Conservation (phyloP, 2,797 vertebrate species). For the Nannoperca australis region DNA sequence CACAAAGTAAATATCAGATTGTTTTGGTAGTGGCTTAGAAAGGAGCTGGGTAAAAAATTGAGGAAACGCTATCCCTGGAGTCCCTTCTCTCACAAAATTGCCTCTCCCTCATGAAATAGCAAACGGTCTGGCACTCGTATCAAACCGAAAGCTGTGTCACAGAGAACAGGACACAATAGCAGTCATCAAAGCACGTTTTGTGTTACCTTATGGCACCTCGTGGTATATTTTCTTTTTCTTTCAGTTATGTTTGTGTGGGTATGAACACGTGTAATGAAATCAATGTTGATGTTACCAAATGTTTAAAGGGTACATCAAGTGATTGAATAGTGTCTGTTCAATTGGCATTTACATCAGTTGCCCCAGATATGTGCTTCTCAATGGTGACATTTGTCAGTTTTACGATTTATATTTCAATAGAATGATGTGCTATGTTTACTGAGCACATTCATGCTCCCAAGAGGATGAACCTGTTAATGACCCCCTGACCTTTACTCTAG, state of each 20-base stretch:
- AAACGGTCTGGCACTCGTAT: too few relatives aligned
- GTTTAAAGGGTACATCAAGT: neutral
- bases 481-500: too few relatives aligned
- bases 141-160: too few relatives aligned
- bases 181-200: conserved; percentile 16
- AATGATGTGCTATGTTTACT: too few relatives aligned
- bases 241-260: conserved; percentile 12
- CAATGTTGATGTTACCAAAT: neutral
- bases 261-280: neutral
- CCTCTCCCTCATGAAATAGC: conserved; percentile 27
- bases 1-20: conserved; percentile 39
- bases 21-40: conserved; percentile 23
- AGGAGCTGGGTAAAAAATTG: conserved; percentile 17
- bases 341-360: neutral
- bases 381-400: too few relatives aligned
- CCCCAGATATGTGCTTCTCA: neutral
- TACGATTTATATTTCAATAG: too few relatives aligned
- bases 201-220: conserved; percentile 33
- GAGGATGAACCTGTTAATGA: too few relatives aligned
- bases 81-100: conserved; percentile 1
- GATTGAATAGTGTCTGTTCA: neutral
- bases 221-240: neutral
- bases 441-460: too few relatives aligned
- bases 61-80: conserved; percentile 23
- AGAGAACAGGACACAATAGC: conserved; percentile 12